Conservation (phyloP, 2,113 vertebrate genomes). For the Pristiophorus japonicus region DNA sequence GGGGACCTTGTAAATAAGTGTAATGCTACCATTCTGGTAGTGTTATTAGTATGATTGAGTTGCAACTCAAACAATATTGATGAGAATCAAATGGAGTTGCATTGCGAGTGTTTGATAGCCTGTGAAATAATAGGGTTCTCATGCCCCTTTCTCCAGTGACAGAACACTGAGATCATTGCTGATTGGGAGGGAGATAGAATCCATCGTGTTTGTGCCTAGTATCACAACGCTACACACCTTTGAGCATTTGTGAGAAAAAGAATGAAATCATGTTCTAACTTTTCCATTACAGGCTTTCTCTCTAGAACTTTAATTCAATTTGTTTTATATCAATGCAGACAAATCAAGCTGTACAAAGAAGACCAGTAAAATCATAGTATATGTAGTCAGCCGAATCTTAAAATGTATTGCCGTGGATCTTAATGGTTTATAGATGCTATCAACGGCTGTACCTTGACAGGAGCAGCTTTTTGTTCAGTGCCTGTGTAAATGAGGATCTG, state of each 20-base stretch:
- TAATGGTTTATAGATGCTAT: neutral
- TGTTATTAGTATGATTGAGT: neutral
- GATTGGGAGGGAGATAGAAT: neutral
- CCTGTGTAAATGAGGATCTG: neutral
- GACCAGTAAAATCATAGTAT: neutral
- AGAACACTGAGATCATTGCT: neutral
- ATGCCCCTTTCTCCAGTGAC: neutral
- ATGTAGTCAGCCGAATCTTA: slow-evolving; percentile 8
- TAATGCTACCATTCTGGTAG: neutral
- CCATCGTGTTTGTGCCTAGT: neutral
- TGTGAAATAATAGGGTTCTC: neutral
- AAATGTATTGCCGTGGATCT: neutral
- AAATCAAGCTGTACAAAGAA: slow-evolving; percentile 9
- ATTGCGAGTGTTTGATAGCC: neutral
- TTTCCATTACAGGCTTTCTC: neutral
- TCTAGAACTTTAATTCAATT: neutral
- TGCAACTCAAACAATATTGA: neutral
- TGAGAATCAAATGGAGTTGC: neutral
- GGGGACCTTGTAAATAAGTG: slow-evolving; percentile 9
- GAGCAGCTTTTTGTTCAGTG: neutral
- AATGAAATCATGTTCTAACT: neutral
- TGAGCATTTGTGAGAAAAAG: neutral
- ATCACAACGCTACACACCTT: neutral
- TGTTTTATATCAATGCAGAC: neutral
- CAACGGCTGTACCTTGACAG: neutral